These are phyloP conservation scores for Diarsia rubi DNA, from an alignment of 2,888 invertebrate species.

Conservation along the genomic window DNA sequence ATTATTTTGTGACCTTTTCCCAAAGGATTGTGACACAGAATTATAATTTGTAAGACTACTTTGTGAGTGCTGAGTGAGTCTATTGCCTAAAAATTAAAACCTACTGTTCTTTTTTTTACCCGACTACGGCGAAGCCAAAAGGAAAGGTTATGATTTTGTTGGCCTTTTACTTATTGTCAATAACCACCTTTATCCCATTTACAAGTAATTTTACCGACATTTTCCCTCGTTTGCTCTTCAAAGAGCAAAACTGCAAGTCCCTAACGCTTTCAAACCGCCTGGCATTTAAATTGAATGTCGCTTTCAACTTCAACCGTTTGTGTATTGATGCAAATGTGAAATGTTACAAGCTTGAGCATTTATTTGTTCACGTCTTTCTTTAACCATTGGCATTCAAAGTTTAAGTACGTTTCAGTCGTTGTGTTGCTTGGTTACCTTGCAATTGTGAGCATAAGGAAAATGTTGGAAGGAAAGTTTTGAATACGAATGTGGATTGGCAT, in stretches of 20 bases:
- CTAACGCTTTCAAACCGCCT: conserved; percentile 40
- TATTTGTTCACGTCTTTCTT: conserved; percentile 24
- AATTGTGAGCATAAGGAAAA: conserved; percentile 6
- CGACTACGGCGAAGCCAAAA: too few relatives aligned
- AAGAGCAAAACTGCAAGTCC: conserved; percentile 20
- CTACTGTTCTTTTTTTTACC: neutral
- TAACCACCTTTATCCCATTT: neutral
- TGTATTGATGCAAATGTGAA: conserved; percentile 51
- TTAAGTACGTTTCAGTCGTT: conserved; percentile 17
- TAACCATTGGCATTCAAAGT: conserved; percentile 35
- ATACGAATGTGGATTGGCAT: too few relatives aligned
- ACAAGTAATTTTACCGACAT: conserved; percentile 19
- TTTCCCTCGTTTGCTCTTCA: conserved; percentile 20
- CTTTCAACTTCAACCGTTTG: conserved; percentile 48
- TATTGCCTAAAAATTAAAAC: neutral
- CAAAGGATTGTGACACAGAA: neutral
- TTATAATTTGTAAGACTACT: neutral
- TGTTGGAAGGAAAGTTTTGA: too few relatives aligned
- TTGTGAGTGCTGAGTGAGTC: neutral
- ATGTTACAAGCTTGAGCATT: conserved; percentile 32
- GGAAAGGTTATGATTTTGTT: too few relatives aligned
- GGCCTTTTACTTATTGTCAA: neutral
- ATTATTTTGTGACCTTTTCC: neutral
- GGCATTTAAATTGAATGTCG: conserved; percentile 56
- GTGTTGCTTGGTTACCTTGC: neutral